These are phyloP conservation scores for Mormyrus iriodes DNA, from an alignment of 2,113 vertebrate genomes.

Conservation along the genomic window DNA sequence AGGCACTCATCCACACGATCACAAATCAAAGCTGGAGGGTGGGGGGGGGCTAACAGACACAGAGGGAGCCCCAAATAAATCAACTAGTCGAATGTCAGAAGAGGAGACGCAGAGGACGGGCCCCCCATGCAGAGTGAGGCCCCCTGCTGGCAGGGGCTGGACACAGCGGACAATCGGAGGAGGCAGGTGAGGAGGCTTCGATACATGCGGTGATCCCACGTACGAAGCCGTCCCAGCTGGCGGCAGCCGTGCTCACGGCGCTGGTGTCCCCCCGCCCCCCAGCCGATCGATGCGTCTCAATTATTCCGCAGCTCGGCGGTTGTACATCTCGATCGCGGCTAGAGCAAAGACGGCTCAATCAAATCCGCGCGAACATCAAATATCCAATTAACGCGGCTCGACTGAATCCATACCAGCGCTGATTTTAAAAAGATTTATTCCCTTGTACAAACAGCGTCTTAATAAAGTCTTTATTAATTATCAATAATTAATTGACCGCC, in stretches of 20 bases:
- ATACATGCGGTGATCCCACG: neutral
- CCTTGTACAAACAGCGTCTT: neutral
- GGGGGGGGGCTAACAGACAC: neutral
- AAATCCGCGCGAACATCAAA: neutral
- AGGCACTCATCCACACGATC: neutral
- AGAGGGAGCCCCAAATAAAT: neutral
- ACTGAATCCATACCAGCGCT: neutral
- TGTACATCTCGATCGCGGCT: neutral
- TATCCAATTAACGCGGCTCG: neutral
- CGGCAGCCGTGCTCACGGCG: neutral
- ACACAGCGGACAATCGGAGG: neutral
- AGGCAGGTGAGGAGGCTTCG: neutral
- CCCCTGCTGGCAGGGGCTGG: neutral
- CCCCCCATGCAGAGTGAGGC: neutral
- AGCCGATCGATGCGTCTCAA: conserved; percentile 7
- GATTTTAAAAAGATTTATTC: neutral
- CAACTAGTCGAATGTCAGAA: neutral
- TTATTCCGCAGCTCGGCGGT: neutral
- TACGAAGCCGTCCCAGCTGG: neutral
- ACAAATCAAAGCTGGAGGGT: neutral
- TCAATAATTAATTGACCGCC: neutral
- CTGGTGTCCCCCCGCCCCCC: neutral
- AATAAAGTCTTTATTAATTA: neutral
- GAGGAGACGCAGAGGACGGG: neutral
- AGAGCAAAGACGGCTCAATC: neutral